phyloP scores from a whole-genome alignment of 2,888 invertebrate species.

The Gastrophysa polygoni region DNA sequence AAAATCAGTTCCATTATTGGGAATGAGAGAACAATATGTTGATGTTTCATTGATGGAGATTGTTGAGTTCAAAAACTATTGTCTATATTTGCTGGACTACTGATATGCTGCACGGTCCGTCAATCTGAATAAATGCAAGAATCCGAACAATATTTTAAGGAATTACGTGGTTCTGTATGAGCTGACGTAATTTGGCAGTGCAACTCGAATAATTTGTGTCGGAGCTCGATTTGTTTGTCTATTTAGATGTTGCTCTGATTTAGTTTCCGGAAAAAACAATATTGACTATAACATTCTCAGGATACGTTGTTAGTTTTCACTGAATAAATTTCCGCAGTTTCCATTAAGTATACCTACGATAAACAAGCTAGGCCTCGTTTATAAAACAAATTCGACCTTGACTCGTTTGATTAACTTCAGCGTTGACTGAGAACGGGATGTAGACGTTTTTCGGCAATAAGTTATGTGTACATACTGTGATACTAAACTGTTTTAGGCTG shows the following conservation, averaged over 20 bases:
- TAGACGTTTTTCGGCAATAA: no score
- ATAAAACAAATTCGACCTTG: no score
- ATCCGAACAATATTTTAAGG: slow-evolving; percentile 34
- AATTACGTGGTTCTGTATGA: slow-evolving; percentile 25
- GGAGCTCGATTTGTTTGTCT: background rate
- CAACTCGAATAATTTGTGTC: slow-evolving; percentile 4
- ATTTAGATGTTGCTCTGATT: background rate
- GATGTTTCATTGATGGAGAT: no score
- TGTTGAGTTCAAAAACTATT: no score
- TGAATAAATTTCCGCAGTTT: background rate
- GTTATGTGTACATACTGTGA: no score
- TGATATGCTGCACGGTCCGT: slow-evolving; percentile 15
- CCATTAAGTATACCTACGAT: background rate
- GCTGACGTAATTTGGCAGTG: slow-evolving; percentile 27
- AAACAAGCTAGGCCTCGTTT: no score
- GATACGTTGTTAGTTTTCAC: background rate
- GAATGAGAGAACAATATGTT: no score
- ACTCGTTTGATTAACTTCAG: no score
- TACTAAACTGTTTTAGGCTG: no score
- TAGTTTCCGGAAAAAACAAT: background rate
- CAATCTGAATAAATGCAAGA: slow-evolving; percentile 15
- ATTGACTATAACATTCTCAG: background rate
- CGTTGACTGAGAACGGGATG: no score
- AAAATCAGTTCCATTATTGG: no score
- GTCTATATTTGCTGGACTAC: background rate